Evolutionary conservation across 2,113 vertebrate genomes (phyloP).

Genomic region (Ammodytes marinus): DNA sequence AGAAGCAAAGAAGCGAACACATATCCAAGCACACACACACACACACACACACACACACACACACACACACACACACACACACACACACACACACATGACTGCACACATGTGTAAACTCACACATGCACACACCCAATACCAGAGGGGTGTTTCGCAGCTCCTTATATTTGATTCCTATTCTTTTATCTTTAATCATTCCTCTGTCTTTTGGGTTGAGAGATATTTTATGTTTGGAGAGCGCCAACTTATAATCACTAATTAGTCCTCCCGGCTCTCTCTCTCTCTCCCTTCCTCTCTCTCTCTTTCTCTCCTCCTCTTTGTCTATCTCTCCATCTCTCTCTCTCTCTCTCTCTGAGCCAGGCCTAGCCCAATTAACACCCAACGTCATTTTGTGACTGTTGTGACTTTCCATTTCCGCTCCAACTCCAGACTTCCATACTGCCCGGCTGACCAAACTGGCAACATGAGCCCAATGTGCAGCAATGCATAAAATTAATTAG

Average conservation of each 20-base stretch:
- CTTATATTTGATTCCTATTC: slow-evolving; percentile 78
- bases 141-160: slow-evolving; percentile 68
- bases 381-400: slow-evolving; percentile 70
- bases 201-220: slow-evolving; percentile 82
- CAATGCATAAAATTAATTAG: slow-evolving; percentile 53
- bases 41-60: slow-evolving; percentile 19
- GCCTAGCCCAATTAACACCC: slow-evolving; percentile 77
- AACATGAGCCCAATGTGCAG: slow-evolving; percentile 36
- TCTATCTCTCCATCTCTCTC: slow-evolving; percentile 63
- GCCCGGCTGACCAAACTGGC: slow-evolving; percentile 44
- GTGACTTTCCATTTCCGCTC: slow-evolving; percentile 62
- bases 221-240: slow-evolving; percentile 84
- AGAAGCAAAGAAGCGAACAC: slow-evolving; percentile 50
- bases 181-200: slow-evolving; percentile 84
- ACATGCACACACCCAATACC: slow-evolving; percentile 47
- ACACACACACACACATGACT: slow-evolving; percentile 8
- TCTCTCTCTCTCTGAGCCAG: slow-evolving; percentile 67
- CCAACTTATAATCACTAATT: slow-evolving; percentile 85
- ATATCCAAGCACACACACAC: slow-evolving; percentile 11
- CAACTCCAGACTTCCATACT: slow-evolving; percentile 38
- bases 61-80: slow-evolving; percentile 6
- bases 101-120: slow-evolving; percentile 26
- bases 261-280: slow-evolving; percentile 82
- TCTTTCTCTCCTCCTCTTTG: slow-evolving; percentile 45
- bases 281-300: slow-evolving; percentile 75